Conservation (phyloP, 2,888 invertebrate genomes). For the Lysandra coridon region DNA sequence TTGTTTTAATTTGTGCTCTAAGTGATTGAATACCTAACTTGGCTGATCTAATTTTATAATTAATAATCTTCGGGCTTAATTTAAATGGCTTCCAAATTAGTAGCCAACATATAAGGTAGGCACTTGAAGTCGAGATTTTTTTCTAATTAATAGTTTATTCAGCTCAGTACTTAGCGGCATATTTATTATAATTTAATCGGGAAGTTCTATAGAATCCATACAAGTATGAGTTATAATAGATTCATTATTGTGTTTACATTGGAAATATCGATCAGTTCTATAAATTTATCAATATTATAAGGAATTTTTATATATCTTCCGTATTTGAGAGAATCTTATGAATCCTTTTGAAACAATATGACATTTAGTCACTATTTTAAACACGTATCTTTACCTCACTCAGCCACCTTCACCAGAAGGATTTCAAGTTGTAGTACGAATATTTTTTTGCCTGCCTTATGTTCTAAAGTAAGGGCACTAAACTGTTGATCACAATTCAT, state of each 20-base stretch:
- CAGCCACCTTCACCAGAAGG: not conserved
- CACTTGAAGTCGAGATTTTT: conserved; percentile 20
- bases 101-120: not conserved
- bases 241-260: conserved; percentile 13
- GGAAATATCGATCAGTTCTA: conserved; percentile 11
- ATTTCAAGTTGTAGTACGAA: too few relatives aligned
- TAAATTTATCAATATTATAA: not conserved
- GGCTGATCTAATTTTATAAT: conserved; percentile 19
- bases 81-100: conserved; percentile 14
- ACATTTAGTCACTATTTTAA: not conserved
- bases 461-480: too few relatives aligned
- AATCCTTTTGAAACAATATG: not conserved
- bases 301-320: conserved; percentile 1
- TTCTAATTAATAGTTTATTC: conserved; percentile 12
- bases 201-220: conserved; percentile 20
- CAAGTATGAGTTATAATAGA: conserved; percentile 14
- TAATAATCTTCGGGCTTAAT: conserved; percentile 8
- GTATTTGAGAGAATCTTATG: not conserved
- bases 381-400: not conserved
- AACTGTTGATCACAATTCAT: too few relatives aligned
- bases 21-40: not conserved
- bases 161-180: not conserved
- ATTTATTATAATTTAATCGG: conserved; percentile 16
- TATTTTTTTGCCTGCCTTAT: too few relatives aligned
- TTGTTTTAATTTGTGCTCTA: not conserved